Conservation (phyloP, 2,888 invertebrate genomes). For the Drosophila incognita region DNA sequence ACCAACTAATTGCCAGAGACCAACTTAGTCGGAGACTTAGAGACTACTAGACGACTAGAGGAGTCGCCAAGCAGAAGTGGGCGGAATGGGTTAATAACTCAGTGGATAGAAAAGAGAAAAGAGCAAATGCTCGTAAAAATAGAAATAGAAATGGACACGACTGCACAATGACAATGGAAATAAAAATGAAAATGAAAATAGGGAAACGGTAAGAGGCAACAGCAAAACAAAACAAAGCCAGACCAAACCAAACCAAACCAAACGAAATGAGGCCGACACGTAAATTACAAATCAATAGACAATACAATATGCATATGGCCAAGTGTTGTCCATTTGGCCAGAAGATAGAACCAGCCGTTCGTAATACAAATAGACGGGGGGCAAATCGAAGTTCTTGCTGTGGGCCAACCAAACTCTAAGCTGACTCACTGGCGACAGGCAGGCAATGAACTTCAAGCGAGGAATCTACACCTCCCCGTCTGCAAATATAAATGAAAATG, state of each 20-base stretch:
- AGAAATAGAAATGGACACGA: slow-evolving; percentile 58
- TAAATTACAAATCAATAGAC: slow-evolving; percentile 71
- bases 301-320: slow-evolving; percentile 43
- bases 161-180: slow-evolving; percentile 41
- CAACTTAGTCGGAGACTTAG: slow-evolving; percentile 19
- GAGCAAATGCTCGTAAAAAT: slow-evolving; percentile 43
- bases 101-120: slow-evolving; percentile 45
- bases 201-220: slow-evolving; percentile 13
- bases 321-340: slow-evolving; percentile 21
- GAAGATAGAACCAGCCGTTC: background rate
- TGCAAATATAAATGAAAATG: slow-evolving; percentile 44
- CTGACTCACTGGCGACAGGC: slow-evolving; percentile 10
- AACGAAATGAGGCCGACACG: slow-evolving; percentile 50
- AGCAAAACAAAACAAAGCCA: slow-evolving; percentile 1
- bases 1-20: slow-evolving; percentile 40
- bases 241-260: background rate
- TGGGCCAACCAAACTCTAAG: slow-evolving; percentile 11
- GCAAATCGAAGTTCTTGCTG: slow-evolving; percentile 11
- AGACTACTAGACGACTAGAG: slow-evolving; percentile 15
- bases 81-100: slow-evolving; percentile 58
- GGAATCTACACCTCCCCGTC: slow-evolving; percentile 27
- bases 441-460: slow-evolving; percentile 29
- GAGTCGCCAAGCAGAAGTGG: background rate
- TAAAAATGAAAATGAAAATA: slow-evolving; percentile 31
- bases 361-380: background rate